Percentiles rank a stretch among this genome's conserved stretches.
Evolutionary conservation across 2,113 vertebrate species (phyloP).

Genomic region (Platanista minor): DNA sequence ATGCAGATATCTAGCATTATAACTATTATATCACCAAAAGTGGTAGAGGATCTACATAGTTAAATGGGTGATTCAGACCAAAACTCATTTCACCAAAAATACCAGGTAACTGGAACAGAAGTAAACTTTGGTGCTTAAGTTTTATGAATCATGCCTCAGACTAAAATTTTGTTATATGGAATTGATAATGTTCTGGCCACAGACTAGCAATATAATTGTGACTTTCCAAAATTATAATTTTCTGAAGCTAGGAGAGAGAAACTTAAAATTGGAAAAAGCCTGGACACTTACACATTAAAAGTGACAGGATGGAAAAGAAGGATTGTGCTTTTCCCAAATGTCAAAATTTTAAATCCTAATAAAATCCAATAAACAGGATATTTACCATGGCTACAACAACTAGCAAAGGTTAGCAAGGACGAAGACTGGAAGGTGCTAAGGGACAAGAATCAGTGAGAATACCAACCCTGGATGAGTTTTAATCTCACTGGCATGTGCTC

Average conservation of each 20-base stretch:
- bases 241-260: constrained; percentile 54
- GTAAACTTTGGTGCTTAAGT: constrained; percentile 23
- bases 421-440: constrained; percentile 16
- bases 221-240: constrained; percentile 64
- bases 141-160: constrained; percentile 21
- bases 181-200: constrained; percentile 24
- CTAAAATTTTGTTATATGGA: constrained; percentile 29
- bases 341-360: constrained; percentile 75
- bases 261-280: constrained; percentile 59
- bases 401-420: constrained; percentile 67
- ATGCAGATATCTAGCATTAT: not conserved
- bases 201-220: constrained; percentile 49
- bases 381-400: constrained; percentile 63
- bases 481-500: constrained; percentile 28
- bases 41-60: not conserved
- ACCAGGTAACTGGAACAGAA: not conserved
- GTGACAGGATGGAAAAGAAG: constrained; percentile 63
- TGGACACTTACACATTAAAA: constrained; percentile 65
- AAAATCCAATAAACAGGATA: constrained; percentile 69
- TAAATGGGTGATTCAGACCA: constrained; percentile 12
- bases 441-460: not conserved
- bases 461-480: not conserved
- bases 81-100: constrained; percentile 29
- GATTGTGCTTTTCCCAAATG: constrained; percentile 69
- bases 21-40: not conserved